Percentiles rank a stretch among this genome's conserved stretches.
Evolutionary conservation across 2,888 invertebrate species (phyloP).

Genomic region (Chironomus riparius): DNA sequence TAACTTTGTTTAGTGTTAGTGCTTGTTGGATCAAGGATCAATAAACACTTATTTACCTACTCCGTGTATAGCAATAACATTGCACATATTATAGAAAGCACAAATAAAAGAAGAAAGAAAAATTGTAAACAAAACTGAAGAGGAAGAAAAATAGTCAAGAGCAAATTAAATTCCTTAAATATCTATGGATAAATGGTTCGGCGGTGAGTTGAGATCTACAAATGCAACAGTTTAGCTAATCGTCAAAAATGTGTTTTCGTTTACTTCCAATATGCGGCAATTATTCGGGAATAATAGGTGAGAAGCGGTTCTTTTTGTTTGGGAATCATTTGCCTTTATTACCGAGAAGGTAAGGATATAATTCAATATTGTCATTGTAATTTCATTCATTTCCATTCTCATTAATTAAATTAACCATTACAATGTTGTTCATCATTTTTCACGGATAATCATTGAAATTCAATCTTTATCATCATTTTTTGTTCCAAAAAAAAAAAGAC

Average conservation of each 20-base stretch:
- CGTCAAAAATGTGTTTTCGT: neutral
- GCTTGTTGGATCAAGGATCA: neutral
- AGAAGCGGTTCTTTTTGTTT: constrained; percentile 83
- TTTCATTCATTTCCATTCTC: no score
- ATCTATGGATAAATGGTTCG: constrained; percentile 26
- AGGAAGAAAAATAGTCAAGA: neutral
- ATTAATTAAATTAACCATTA: no score
- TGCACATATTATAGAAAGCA: neutral
- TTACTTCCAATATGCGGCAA: neutral
- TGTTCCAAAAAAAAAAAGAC: neutral
- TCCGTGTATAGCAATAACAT: neutral
- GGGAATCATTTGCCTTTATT: constrained; percentile 79
- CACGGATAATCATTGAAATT: neutral
- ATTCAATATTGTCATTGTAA: no score
- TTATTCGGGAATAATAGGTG: constrained; percentile 44
- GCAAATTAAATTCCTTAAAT: neutral
- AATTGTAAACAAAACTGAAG: neutral
- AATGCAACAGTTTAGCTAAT: neutral
- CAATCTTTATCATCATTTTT: neutral
- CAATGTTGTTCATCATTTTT: no score
- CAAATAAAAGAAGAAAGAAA: neutral
- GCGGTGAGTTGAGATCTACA: constrained; percentile 8
- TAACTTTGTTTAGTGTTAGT: neutral
- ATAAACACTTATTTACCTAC: neutral
- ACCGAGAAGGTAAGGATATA: constrained; percentile 57